A percentile compares a stretch with the other conserved stretches of the same genome.
Conservation (phyloP, 37 sponge, comb jelly and placozoan species). For the Hexactinellida sp. region DNA sequence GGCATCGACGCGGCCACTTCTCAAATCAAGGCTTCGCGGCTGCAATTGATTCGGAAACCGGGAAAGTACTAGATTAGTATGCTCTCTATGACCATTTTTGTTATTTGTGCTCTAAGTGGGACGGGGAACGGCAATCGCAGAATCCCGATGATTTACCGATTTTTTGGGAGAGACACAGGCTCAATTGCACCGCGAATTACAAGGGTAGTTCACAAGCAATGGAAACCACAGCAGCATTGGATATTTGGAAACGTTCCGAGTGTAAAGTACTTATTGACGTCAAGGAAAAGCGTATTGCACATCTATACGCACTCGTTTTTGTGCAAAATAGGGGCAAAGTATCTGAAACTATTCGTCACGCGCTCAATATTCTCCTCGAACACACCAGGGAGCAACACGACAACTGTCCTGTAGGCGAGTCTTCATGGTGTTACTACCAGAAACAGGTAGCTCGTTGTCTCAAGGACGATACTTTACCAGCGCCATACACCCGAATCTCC, state of each 20-base stretch:
- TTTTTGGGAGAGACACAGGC: neutral
- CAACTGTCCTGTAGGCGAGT: neutral
- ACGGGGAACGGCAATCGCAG: neutral
- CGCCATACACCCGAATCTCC: neutral
- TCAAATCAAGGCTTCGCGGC: too few relatives aligned
- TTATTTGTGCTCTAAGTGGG: neutral
- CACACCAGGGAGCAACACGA: neutral
- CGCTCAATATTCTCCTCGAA: neutral
- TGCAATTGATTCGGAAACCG: neutral
- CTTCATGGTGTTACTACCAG: neutral
- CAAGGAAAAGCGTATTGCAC: neutral
- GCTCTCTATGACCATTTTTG: neutral
- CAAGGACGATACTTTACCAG: neutral
- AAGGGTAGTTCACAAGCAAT: neutral
- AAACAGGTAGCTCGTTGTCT: neutral
- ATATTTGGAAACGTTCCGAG: neutral
- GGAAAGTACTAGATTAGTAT: neutral
- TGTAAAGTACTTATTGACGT: neutral
- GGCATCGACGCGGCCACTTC: neutral
- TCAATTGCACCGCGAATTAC: neutral
- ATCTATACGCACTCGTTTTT: neutral
- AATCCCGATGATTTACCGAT: neutral
- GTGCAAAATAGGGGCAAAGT: neutral
- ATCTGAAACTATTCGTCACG: neutral
- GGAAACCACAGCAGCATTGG: neutral